phyloP scores from a whole-genome alignment of 1,140 invertebrate species.

The Aphelenchoides avenae region DNA sequence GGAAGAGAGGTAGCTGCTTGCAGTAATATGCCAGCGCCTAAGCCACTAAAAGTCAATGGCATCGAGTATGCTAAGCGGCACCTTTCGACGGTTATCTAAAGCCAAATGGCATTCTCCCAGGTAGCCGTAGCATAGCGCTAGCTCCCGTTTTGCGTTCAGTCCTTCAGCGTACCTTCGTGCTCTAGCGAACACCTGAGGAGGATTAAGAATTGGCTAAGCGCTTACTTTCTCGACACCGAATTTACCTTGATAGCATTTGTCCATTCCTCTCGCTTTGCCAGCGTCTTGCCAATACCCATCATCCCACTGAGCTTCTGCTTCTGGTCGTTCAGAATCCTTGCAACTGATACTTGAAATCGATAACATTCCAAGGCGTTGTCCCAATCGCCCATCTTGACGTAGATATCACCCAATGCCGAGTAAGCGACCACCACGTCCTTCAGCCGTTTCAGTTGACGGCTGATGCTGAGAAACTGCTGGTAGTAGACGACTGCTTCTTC shows the following conservation, averaged over 20 bases:
- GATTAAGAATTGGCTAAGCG: too few species aligned
- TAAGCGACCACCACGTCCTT: slow-evolving; percentile 2
- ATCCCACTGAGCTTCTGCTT: slow-evolving; percentile 5
- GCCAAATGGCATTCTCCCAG: slow-evolving; percentile 10
- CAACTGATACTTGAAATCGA: slow-evolving; percentile 7
- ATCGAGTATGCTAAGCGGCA: background rate
- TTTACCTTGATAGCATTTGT: too few species aligned
- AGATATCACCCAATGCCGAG: background rate
- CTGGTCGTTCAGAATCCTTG: background rate
- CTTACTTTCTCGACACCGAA: too few species aligned
- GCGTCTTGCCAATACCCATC: slow-evolving; percentile 8
- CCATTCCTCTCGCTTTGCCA: slow-evolving; percentile 6
- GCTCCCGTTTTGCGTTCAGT: slow-evolving; percentile 4
- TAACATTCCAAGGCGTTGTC: slow-evolving; percentile 8
- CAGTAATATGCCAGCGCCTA: slow-evolving; percentile 11
- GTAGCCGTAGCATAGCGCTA: slow-evolving; percentile 13
- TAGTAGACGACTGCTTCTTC: slow-evolving; percentile 14
- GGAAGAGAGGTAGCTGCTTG: slow-evolving; percentile 10
- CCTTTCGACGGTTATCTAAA: background rate
- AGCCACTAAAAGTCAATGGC: background rate
- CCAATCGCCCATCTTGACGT: slow-evolving; percentile 8
- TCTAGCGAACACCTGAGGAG: slow-evolving; percentile 12
- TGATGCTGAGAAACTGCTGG: slow-evolving; percentile 12
- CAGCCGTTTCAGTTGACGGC: slow-evolving; percentile 3
- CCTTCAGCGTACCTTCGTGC: slow-evolving; percentile 5